phyloP scores from a whole-genome alignment of 2,888 invertebrate species.

The Slavum lentiscoides region DNA sequence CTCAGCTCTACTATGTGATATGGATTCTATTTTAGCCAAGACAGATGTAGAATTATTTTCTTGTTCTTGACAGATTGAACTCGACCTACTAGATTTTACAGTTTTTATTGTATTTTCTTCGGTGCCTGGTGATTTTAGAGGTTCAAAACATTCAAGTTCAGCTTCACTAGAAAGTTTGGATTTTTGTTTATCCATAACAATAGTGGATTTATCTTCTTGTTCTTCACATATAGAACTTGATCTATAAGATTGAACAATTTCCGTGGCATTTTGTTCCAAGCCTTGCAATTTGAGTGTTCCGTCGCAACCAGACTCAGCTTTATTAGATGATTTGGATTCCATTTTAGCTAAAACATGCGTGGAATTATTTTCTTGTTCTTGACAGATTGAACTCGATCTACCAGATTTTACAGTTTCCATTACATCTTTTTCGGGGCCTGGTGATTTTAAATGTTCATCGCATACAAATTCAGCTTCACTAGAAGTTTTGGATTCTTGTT shows the following conservation, averaged over 20 bases:
- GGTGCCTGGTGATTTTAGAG: neutral
- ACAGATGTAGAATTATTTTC: neutral
- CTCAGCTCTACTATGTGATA: neutral
- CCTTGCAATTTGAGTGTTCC: neutral
- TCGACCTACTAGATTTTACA: neutral
- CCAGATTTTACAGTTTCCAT: neutral
- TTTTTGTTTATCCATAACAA: neutral
- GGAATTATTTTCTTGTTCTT: neutral
- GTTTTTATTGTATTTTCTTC: neutral
- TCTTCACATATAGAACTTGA: neutral
- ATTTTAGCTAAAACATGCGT: fast-evolving
- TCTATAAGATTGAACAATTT: neutral
- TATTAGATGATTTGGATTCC: neutral
- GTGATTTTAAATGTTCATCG: neutral
- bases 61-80: neutral
- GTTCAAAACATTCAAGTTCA: neutral
- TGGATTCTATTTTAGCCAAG: neutral
- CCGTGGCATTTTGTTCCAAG: neutral
- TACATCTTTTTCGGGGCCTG: neutral
- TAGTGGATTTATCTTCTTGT: neutral
- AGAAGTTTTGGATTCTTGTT: neutral
- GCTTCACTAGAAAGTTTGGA: neutral
- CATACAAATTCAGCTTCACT: neutral
- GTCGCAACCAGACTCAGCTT: neutral
- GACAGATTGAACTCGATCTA: neutral